Evolutionary conservation across 1,140 invertebrate species (phyloP), one percentile per base, ranked within the genome.

Genomic region (Theocolax elegans): DNA sequence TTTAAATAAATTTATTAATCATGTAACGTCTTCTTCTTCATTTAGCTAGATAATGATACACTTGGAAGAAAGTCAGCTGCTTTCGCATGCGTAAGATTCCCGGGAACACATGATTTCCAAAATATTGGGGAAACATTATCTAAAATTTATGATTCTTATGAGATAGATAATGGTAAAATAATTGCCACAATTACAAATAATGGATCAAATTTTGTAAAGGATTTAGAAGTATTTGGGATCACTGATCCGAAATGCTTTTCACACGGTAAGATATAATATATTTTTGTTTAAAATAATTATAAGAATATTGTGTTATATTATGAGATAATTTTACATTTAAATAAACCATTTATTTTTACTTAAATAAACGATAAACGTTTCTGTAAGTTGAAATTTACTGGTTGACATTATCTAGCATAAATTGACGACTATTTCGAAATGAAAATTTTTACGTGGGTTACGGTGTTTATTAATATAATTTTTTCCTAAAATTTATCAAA

Each of bases 141-240:
- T 13, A 58, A 67, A 27, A 71, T 75, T 58, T 51, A 74, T 29
- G 27, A 7, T 8, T 59, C 69, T 15, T 77, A 58, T 35, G 66
- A 46, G 23, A 23, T 76, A 8, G 56, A 35, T 21, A 9, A 12
- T 35, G 23, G 29, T 19, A 77, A 75, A 74, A 19, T 76, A 42
- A 40, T 67, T 23, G 56, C 31, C 3, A 72, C 71, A 1, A 68
- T 76, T 1, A 76, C 76, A 6, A 73, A 76, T 54, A 76, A 74
- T 51, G 76, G 53, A n/a, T 56, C 67, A 1, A 76, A 76, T 49
- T 72, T 77, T 54, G 44, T 77, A 1, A 76, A 75, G 44, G 75
- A 72, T 4, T 78, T 76, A 40, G 49, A 64, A 56, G 51, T 56
- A 58, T 74, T 68, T 54, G 70, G 73, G 23, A 66, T 66, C 21